A percentile compares a stretch with the other conserved stretches of the same genome.
phyloP scores from a whole-genome alignment of 2,113 vertebrate genomes.

The Burhinus bistriatus region DNA sequence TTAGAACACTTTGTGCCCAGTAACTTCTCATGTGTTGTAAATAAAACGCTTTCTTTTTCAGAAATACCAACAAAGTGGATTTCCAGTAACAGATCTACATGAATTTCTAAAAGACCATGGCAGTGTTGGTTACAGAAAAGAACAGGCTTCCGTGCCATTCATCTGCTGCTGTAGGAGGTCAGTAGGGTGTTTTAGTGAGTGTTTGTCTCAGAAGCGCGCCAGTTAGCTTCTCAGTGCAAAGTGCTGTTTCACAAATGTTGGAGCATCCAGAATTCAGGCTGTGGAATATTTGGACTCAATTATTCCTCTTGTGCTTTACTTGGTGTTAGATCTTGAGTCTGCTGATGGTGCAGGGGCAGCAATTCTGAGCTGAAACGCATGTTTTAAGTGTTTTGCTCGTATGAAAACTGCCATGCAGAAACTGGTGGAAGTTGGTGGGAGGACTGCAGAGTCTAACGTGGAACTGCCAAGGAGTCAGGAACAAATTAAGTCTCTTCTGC shows the following conservation, averaged over 20 bases:
- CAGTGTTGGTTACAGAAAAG: conserved; percentile 21
- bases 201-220: background rate
- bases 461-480: background rate
- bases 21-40: background rate
- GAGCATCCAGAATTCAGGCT: background rate
- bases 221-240: background rate
- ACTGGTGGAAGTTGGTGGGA: background rate
- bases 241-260: background rate
- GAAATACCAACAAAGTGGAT: conserved; percentile 89
- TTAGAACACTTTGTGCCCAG: background rate
- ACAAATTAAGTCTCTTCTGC: background rate
- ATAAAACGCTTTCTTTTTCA: conserved; percentile 57
- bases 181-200: background rate
- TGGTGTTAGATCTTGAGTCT: background rate
- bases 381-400: background rate
- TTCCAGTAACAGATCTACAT: conserved; percentile 89
- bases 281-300: background rate
- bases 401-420: background rate
- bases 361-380: background rate
- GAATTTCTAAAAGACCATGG: conserved; percentile 81
- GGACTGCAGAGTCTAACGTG: background rate
- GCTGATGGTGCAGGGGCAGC: background rate
- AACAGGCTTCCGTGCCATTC: conserved; percentile 2
- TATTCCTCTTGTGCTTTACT: background rate
- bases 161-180: conserved; percentile 84